Base-by-base conservation (phyloP, 2,113 vertebrate genomes). In the Phylloscopus whistleri region DNA sequence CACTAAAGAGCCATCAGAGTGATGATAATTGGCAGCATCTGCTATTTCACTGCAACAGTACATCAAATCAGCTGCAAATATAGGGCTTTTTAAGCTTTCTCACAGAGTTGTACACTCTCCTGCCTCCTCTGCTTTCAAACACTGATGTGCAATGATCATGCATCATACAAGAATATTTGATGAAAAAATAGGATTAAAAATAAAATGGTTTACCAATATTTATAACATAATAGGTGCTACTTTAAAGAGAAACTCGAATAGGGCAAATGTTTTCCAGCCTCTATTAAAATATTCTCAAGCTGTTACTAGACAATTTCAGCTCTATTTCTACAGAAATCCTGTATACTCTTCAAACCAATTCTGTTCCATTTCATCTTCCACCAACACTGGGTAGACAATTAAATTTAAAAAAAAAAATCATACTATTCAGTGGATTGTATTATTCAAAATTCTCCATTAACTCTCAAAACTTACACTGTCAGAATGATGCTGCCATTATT, bases 21-120 rank as follows among this genome's bases (percentile, higher is more conserved):
- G 74, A 89, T 72, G 64, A 78, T 46, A 92, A 91, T 30, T 76
- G 41, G 60, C 70, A 87, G 62, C 81, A 94, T 93, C 81, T 95
- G 93, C 74, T 91, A 41, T 76, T 93, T 58, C 62, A 85, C 31
- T 87, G 70, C 56, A 87, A 51, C 4, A 60, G 18, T n/a, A 28
- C 49, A 81, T 60, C 13, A 56, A 83, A 91, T 76, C 78, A 90
- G 37, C 30, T 80, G 66, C 46, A 93, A 79, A 91, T 58, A 69
- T 0, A n/a, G 19, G 26, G 30, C 11, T 35, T 19, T 64, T 68
- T 43, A 56, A 62, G 66, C 26, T 84, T 94, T 84, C 44, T 33
- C 27, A 67, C 8, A 1, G 1, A 89, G 26, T 5, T 60, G 31
- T 30, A 82, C 37, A 56, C 33, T 62, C 27, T 77, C 15, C 41